A percentile compares a stretch with the other conserved stretches of the same genome.
These are phyloP conservation scores for Syrrhaptes paradoxus DNA, from an alignment of 2,113 vertebrate species.

Conservation along the genomic window DNA sequence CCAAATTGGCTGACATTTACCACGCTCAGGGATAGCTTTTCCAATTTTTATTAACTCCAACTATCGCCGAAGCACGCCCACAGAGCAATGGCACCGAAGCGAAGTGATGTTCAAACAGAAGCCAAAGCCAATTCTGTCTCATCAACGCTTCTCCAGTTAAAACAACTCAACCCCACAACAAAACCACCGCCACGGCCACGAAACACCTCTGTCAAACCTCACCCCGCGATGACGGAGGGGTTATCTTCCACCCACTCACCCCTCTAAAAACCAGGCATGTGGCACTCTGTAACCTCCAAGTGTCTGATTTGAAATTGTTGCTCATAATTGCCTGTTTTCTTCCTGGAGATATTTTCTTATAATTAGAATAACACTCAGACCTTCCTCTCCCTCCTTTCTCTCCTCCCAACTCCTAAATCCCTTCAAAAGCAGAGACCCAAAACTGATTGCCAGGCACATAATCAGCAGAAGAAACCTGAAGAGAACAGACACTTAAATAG, in stretches of 20 bases:
- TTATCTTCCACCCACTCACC: conserved; percentile 4
- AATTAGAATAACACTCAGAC: conserved; percentile 40
- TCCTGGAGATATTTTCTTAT: conserved; percentile 19
- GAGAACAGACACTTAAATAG: conserved; percentile 40
- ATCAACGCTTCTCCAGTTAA: background rate
- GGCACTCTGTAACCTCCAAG: background rate
- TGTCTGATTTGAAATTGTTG: background rate
- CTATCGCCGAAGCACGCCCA: background rate
- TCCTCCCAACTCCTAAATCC: background rate
- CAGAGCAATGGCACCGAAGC: accelerated
- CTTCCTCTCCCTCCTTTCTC: background rate
- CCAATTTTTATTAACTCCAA: background rate
- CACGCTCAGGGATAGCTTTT: background rate
- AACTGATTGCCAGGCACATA: conserved; percentile 39
- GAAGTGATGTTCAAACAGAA: background rate
- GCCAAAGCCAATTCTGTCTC: background rate
- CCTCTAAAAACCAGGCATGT: background rate
- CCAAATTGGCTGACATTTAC: background rate
- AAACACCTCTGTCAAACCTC: background rate
- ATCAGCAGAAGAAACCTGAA: conserved; percentile 51
- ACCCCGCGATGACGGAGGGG: background rate
- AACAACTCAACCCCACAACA: background rate
- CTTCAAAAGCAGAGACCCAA: background rate
- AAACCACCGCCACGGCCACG: background rate
- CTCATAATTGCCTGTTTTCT: conserved; percentile 41